Evolutionary conservation across 53 echinoderm and acorn worm species (phyloP), one percentile per base, ranked within the genome.

Genomic region (Actinopyga echinites): DNA sequence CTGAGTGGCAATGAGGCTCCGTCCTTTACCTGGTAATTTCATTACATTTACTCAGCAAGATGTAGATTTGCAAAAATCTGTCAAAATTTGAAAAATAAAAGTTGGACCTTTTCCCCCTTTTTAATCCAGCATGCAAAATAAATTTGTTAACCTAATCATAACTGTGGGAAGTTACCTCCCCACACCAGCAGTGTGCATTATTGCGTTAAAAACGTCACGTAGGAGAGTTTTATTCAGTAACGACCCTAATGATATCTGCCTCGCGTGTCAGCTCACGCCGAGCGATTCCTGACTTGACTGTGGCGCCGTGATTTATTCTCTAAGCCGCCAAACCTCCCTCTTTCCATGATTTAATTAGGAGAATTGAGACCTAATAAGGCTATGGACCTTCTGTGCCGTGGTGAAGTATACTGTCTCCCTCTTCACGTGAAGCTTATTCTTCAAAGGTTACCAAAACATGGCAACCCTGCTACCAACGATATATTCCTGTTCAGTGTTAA

Each of bases 391-490:
- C 17, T 2, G 13, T 49, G 49, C 49, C 49, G 17, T 49, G 15
- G 2, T 49, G 49, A 49, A 49, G n/a, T 6, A 13, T 49, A 17
- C 49, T 49, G 49, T 49, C 49, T 49, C 15, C 49, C 13, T 49
- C 17, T 8, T 40, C 40, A 40, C 6, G 40, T 40, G 40, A 40
- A 49, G 49, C 49, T 49, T 6, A 15, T 17, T 49, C 44, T 17
- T 49, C 49, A 71, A 44, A 71, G 71, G 71, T 71, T 71, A 71
- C 23, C 40, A 71, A 71, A 71, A 71, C 71, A 71, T 40, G 42
- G 37, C 21, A 42, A 40, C 24, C 24, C 71, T n/a, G 40, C 71
- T 44, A 44, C 71, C 71, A 71, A n/a, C n/a, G 49, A 49, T 40
- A 71, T 35, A 40, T 40, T 40, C 24, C 36, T 40, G 40, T 44